Conservation (phyloP, 2,888 invertebrate genomes). For the Onchidella celtica region DNA sequence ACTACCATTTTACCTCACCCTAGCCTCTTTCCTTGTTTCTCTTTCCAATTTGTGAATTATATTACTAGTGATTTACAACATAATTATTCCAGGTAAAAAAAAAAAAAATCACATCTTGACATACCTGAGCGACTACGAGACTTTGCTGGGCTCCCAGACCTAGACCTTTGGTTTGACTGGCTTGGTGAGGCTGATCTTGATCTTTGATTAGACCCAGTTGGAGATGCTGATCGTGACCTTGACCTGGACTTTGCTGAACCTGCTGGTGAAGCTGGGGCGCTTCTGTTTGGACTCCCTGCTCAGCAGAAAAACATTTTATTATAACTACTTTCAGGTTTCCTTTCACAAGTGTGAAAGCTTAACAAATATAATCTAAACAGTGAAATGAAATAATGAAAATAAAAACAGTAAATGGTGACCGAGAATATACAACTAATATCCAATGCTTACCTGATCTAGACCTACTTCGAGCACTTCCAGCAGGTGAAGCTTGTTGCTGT, state of each 20-base stretch:
- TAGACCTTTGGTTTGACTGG: conserved; percentile 22
- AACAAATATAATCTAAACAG: too few species aligned
- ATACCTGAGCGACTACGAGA: conserved; percentile 47
- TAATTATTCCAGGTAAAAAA: too few species aligned
- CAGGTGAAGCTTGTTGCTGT: conserved; percentile 6
- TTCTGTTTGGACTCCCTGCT: conserved; percentile 36
- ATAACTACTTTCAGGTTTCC: too few species aligned
- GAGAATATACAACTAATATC: too few species aligned
- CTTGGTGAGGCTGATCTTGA: conserved; percentile 58
- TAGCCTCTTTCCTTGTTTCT: too few species aligned
- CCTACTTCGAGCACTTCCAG: conserved; percentile 41
- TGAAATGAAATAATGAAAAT: too few species aligned
- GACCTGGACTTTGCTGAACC: conserved; percentile 45
- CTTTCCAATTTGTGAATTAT: too few species aligned
- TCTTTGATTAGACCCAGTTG: conserved; percentile 30
- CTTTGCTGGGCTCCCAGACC: conserved; percentile 40
- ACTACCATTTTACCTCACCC: too few species aligned
- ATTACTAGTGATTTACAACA: too few species aligned
- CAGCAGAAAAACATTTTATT: neutral
- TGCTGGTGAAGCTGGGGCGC: conserved; percentile 53
- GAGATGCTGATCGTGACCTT: conserved; percentile 42
- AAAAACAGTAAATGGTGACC: too few species aligned
- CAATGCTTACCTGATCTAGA: conserved; percentile 31
- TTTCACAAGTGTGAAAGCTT: too few species aligned
- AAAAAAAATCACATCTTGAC: too few species aligned